These are phyloP conservation scores for Dendrocopos noguchii DNA, from an alignment of 2,113 vertebrate genomes.

Conservation along the genomic window DNA sequence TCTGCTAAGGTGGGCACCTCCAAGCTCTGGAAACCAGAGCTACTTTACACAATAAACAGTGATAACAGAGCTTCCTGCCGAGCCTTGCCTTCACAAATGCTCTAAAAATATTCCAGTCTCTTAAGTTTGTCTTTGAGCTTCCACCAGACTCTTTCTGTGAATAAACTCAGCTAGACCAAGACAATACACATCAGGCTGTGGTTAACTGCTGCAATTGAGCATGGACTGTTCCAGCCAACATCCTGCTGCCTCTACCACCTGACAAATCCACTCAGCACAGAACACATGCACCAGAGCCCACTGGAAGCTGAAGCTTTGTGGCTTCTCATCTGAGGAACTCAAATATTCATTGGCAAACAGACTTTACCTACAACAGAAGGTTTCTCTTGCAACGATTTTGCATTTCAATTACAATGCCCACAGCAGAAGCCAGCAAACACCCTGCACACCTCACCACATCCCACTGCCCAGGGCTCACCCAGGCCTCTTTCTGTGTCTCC, in stretches of 20 bases:
- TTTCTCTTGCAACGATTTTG: not conserved
- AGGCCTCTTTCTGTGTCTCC: not conserved
- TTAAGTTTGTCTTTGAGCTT: not conserved
- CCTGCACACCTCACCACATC: not conserved
- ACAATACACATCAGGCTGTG: fast-evolving
- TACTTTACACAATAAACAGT: fast-evolving
- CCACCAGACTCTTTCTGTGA: not conserved
- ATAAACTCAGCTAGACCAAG: not conserved
- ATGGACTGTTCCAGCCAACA: not conserved
- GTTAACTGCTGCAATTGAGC: not conserved
- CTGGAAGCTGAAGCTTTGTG: fast-evolving
- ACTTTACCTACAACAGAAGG: not conserved
- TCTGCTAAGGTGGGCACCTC: too few species aligned
- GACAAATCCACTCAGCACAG: not conserved
- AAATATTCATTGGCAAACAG: not conserved
- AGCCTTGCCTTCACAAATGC: not conserved
- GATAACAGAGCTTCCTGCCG: not conserved
- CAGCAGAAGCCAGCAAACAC: too few species aligned
- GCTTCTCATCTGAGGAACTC: not conserved
- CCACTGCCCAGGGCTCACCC: not conserved
- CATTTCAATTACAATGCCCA: not conserved
- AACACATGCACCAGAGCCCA: not conserved
- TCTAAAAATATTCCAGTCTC: fast-evolving
- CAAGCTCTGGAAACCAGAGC: too few species aligned
- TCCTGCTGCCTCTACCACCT: not conserved